Conservation (phyloP, 2,888 invertebrate genomes). For the Dexiosoma caninum region DNA sequence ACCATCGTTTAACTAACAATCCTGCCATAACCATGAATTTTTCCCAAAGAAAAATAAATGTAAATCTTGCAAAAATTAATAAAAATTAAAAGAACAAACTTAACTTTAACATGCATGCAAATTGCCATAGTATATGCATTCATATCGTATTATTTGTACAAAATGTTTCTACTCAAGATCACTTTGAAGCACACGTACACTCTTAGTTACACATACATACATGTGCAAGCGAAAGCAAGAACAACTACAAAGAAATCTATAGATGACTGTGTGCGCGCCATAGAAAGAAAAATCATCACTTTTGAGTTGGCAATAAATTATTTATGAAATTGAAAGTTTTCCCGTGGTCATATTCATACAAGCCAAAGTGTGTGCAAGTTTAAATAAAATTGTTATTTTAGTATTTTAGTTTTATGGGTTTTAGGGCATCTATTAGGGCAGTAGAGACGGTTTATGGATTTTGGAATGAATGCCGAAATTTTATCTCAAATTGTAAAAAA, state of each 20-base stretch:
- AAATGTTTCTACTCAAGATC: constrained; percentile 31
- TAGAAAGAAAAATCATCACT: constrained; percentile 50
- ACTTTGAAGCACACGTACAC: neutral
- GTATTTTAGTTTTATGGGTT: neutral
- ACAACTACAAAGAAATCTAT: neutral
- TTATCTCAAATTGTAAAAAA: too few species aligned
- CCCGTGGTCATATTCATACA: constrained; percentile 49
- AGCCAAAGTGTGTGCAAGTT: neutral
- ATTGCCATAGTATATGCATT: constrained; percentile 32
- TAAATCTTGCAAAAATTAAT: constrained; percentile 13
- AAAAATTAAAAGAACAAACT: constrained; percentile 48
- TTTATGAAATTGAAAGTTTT: constrained; percentile 63
- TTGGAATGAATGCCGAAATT: neutral
- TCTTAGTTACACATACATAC: neutral
- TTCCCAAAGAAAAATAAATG: constrained; percentile 26
- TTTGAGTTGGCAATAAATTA: constrained; percentile 59
- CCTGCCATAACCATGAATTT: constrained; percentile 60
- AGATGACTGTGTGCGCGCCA: neutral
- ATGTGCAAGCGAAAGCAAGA: neutral
- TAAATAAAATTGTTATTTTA: constrained; percentile 8
- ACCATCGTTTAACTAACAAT: constrained; percentile 53
- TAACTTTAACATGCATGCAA: constrained; percentile 47
- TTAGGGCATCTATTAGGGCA: neutral
- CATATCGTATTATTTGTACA: constrained; percentile 35
- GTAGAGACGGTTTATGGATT: neutral